Conservation (phyloP, 2,888 invertebrate species). For the Lucinisca nassula region DNA sequence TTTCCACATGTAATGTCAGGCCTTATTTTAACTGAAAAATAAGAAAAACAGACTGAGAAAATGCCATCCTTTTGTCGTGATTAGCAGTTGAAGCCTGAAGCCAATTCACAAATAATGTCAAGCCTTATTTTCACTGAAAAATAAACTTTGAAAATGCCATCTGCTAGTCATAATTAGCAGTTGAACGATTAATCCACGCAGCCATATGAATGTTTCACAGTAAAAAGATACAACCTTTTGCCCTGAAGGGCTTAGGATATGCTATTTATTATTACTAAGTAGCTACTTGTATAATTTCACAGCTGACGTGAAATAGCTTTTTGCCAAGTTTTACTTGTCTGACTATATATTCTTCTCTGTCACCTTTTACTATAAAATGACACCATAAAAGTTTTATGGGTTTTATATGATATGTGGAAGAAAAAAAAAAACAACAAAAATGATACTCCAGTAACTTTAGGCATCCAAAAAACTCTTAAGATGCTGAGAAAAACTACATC, state of each 20-base stretch:
- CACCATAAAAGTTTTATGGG: background rate
- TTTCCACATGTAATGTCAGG: no score
- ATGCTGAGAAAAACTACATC: no score
- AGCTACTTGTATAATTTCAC: background rate
- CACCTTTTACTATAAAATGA: constrained; percentile 5
- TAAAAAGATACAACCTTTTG: background rate
- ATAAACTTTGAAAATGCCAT: no score
- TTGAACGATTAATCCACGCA: background rate
- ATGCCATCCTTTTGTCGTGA: no score
- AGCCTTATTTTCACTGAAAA: no score
- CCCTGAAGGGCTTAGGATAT: background rate
- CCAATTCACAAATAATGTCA: no score
- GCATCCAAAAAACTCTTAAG: no score
- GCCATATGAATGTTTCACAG: background rate
- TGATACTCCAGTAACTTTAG: no score
- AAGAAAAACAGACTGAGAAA: no score
- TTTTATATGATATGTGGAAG: background rate
- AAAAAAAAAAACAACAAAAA: background rate
- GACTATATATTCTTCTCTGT: background rate
- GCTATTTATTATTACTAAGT: constrained; percentile 1
- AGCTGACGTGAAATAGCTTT: background rate
- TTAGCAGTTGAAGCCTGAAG: no score
- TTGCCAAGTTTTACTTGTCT: background rate
- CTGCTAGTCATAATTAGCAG: no score
- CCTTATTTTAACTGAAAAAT: no score